A percentile compares a stretch with the other conserved stretches of the same genome.
Conservation (phyloP, 2,113 vertebrate genomes). For the Pogona vitticeps region DNA sequence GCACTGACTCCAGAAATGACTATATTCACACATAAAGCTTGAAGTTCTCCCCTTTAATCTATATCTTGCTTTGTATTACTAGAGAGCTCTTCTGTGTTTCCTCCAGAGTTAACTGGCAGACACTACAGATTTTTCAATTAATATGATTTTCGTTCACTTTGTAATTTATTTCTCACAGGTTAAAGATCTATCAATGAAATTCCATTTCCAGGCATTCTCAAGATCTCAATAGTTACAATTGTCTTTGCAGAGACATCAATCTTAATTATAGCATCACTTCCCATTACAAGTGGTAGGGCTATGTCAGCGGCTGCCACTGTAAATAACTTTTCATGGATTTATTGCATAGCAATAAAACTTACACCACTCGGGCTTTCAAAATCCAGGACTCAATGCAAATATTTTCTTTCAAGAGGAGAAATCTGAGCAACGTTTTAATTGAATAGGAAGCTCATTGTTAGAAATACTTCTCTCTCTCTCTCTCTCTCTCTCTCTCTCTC, state of each 20-base stretch:
- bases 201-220: conserved; percentile 44
- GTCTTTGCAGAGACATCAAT: conserved; percentile 26
- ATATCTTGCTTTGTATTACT: background rate
- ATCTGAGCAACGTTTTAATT: conserved; percentile 4
- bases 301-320: background rate
- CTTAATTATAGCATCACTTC: conserved; percentile 39
- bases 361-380: conserved; percentile 37
- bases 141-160: conserved; percentile 45
- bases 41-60: background rate
- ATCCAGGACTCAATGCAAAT: conserved; percentile 7
- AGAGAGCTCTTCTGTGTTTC: background rate
- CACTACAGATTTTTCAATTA: conserved; percentile 46
- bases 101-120: conserved; percentile 39
- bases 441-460: background rate
- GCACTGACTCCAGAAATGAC: background rate
- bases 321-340: conserved; percentile 44
- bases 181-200: conserved; percentile 41
- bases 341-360: background rate
- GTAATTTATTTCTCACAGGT: conserved; percentile 47
- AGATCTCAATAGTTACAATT: conserved; percentile 40
- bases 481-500: too few relatives aligned
- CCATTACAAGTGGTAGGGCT: conserved; percentile 27
- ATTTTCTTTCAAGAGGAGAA: conserved; percentile 33
- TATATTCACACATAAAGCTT: background rate
- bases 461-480: background rate